These are phyloP conservation scores for Zoanthus sociatus DNA, from an alignment of 92 coral and sea anemone genomes.

Conservation along the genomic window DNA sequence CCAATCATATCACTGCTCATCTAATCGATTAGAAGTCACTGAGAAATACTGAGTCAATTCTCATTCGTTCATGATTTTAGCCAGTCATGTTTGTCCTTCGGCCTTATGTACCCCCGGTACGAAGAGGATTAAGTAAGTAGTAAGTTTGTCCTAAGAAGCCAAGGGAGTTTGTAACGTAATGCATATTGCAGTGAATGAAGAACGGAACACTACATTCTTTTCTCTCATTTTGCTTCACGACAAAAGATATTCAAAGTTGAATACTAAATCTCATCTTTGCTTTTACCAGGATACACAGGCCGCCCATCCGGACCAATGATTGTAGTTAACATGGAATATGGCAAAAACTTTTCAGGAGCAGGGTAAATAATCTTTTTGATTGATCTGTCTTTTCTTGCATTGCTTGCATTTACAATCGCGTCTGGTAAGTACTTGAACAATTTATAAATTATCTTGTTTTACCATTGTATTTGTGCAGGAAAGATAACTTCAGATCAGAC, in stretches of 20 bases:
- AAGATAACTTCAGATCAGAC: constrained; percentile 84
- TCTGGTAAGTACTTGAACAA: too few species aligned
- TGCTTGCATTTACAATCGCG: too few species aligned
- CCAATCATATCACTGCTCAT: too few species aligned
- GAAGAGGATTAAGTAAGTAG: too few species aligned
- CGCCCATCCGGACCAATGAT: constrained; percentile 91
- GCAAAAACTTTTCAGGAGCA: constrained; percentile 88
- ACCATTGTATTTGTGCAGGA: constrained; percentile 54
- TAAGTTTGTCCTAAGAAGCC: too few species aligned
- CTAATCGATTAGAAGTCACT: too few species aligned
- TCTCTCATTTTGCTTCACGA: not conserved
- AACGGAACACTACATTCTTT: not conserved
- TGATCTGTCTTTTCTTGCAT: too few species aligned
- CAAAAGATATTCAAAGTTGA: not conserved
- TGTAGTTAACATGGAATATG: constrained; percentile 94
- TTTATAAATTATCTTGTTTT: too few species aligned
- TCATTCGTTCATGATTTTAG: too few species aligned
- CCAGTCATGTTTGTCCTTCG: too few species aligned
- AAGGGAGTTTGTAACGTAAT: not conserved
- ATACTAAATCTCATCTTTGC: not conserved
- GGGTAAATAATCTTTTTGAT: constrained; percentile 69
- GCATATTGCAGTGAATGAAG: not conserved
- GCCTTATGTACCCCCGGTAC: too few species aligned
- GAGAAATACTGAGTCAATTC: too few species aligned
- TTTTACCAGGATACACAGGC: constrained; percentile 82